Evolutionary conservation across 92 coral and sea anemone genomes (phyloP), one percentile per base, ranked within the genome.

Genomic region (Epizoanthus illoricatus): DNA sequence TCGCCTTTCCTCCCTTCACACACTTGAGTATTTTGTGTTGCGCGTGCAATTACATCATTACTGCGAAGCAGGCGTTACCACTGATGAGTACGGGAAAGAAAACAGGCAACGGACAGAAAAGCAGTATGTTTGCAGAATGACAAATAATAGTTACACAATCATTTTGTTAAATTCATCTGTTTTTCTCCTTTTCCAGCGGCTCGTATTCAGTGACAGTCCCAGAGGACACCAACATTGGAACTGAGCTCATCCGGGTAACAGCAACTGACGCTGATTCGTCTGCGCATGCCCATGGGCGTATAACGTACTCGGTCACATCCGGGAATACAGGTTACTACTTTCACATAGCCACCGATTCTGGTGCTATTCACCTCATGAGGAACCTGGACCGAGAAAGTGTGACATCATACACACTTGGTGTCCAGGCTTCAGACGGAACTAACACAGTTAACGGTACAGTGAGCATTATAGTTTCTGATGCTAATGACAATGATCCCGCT

Each of bases 381-480:
- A 21, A 63, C 18, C 86, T 92, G 64, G 94, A 92, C 76, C 83
- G 91, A 67, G 97, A 92, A 81, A 87, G 60, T 2, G 70, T 55
- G 7, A 76, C 86, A 17, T 85, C 87, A 4, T 84, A 92, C 68
- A 58, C 84, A n/a, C 57, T 92, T 59, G 86, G 63, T 18, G 85
- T 90, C 24, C 81, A 90, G 41, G 97, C 97, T 16, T 21, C 90
- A 4, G 97, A 92, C 86, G 86, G 89, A 40, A 71, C 47, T 19
- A 84, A 92, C 81, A 63, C 62, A 17, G 91, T 82, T n/a, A 89
- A 90, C 72, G 91, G 93, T 18, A 76, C 93, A n/a, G 94, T 92
- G 59, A 56, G 79, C 16, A 69, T 92, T 41, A 88, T 84, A 3
- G 85, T 92, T 3, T 72, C 84, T 47, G 97, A 92, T 86, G 84